Evolutionary conservation across 2,113 vertebrate genomes (phyloP).

Genomic region (Syrmaticus mikado): DNA sequence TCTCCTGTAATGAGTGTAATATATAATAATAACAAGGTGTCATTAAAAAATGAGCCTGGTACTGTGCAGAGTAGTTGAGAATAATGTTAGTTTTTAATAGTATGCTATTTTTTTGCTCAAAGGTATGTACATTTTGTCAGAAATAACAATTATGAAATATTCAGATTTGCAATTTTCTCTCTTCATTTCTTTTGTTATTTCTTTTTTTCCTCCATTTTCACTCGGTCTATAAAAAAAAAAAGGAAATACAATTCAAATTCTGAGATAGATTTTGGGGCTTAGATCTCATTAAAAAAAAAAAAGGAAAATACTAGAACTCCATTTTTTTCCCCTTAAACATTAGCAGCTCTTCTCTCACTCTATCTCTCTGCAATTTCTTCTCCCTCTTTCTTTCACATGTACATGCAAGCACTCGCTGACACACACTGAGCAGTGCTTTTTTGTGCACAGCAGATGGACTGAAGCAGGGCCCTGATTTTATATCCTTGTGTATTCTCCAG

Average conservation of each 20-base stretch:
- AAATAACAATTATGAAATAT: neutral
- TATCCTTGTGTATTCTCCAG: neutral
- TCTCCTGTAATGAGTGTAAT: slow-evolving; percentile 50
- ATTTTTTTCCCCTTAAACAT: neutral
- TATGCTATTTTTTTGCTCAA: neutral
- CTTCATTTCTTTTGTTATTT: neutral
- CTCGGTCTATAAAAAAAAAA: neutral
- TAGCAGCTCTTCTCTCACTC: neutral
- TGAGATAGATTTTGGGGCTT: neutral
- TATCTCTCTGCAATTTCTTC: neutral
- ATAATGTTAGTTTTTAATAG: slow-evolving; percentile 48
- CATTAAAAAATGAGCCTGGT: slow-evolving; percentile 57
- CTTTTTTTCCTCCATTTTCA: neutral
- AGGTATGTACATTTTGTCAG: neutral
- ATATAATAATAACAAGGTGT: slow-evolving; percentile 59
- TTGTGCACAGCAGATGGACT: neutral
- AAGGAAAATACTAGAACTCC: neutral
- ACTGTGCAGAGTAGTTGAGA: slow-evolving; percentile 39
- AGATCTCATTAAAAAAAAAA: neutral
- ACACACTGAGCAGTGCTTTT: neutral
- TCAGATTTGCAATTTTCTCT: neutral
- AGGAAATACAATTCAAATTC: neutral
- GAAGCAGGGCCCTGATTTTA: neutral
- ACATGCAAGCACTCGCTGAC: neutral
- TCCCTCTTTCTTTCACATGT: neutral